These are phyloP conservation scores for Bovichtus diacanthus DNA, from an alignment of 2,797 vertebrate species.

Conservation along the genomic window DNA sequence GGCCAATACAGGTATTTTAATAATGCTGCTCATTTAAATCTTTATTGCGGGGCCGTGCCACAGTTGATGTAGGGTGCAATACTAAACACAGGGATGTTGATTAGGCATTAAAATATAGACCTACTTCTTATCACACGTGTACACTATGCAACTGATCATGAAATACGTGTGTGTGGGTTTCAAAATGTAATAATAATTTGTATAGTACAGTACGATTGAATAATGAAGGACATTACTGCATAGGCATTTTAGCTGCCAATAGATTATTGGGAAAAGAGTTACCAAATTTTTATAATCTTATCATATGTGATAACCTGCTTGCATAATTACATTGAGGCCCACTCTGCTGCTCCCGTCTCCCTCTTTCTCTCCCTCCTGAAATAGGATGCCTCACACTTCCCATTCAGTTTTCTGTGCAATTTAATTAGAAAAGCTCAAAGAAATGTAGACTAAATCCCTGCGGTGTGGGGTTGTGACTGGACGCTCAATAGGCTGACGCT, in stretches of 20 bases:
- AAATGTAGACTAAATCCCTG: conserved; percentile 56
- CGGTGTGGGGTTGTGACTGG: conserved; percentile 56
- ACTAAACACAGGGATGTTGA: conserved; percentile 11
- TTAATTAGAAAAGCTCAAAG: conserved; percentile 67
- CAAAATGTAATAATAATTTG: neutral
- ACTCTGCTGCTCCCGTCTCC: conserved; percentile 32
- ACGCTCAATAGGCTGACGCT: conserved; percentile 44
- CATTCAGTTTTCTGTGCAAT: conserved; percentile 64
- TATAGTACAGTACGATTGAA: neutral
- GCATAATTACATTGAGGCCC: conserved; percentile 56
- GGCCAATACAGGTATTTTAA: conserved; percentile 56
- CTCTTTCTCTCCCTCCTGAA: conserved; percentile 50
- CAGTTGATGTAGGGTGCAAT: conserved; percentile 3
- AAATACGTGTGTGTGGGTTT: neutral
- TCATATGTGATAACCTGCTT: conserved; percentile 37
- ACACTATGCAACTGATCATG: neutral
- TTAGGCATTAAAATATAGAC: conserved; percentile 24
- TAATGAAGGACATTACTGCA: neutral
- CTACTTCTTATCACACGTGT: neutral
- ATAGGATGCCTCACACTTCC: conserved; percentile 62
- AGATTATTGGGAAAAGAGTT: conserved; percentile 12
- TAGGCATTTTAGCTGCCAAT: conserved; percentile 2
- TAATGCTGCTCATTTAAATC: conserved; percentile 56
- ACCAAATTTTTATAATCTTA: conserved; percentile 4
- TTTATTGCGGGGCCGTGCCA: conserved; percentile 25